phyloP scores from a whole-genome alignment of 2,113 vertebrate species.

The Reinhardtius hippoglossoides region DNA sequence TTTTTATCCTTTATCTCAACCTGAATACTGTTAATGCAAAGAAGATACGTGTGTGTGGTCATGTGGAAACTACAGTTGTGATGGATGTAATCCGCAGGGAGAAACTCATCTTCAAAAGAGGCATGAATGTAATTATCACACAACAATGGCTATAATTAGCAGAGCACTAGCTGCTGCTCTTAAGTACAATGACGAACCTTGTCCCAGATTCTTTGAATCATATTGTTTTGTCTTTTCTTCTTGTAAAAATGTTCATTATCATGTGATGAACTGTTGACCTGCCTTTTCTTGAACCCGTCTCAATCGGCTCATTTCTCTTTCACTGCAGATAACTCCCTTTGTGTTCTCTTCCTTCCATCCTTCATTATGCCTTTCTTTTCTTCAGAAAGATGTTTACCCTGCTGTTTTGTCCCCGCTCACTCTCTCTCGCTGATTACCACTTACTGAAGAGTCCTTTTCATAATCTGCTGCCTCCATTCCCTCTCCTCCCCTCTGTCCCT shows the following conservation, averaged over 20 bases:
- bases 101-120: slow-evolving; percentile 55
- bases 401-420: slow-evolving; percentile 2
- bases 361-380: slow-evolving; percentile 9
- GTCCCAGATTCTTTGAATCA: slow-evolving; percentile 52
- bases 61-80: slow-evolving; percentile 17
- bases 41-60: slow-evolving; percentile 19
- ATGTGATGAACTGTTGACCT: slow-evolving; percentile 22
- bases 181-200: slow-evolving; percentile 30
- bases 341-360: slow-evolving; percentile 1
- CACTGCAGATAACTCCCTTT: not conserved
- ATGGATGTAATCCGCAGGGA: slow-evolving; percentile 50
- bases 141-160: slow-evolving; percentile 62
- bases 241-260: slow-evolving; percentile 46
- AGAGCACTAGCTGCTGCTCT: slow-evolving; percentile 38
- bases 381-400: slow-evolving; percentile 29
- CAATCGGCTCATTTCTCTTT: slow-evolving; percentile 18
- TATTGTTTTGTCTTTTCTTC: slow-evolving; percentile 20
- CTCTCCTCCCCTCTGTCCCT: slow-evolving; percentile 30
- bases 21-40: slow-evolving; percentile 22
- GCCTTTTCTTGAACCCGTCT: slow-evolving; percentile 25
- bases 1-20: slow-evolving; percentile 8
- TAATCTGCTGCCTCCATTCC: slow-evolving; percentile 4
- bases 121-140: slow-evolving; percentile 63
- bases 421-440: slow-evolving; percentile 35
- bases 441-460: slow-evolving; percentile 33